Percentiles rank a stretch among this genome's conserved stretches.
Evolutionary conservation across 2,888 invertebrate species (phyloP).

Genomic region (Leuctra nigra): DNA sequence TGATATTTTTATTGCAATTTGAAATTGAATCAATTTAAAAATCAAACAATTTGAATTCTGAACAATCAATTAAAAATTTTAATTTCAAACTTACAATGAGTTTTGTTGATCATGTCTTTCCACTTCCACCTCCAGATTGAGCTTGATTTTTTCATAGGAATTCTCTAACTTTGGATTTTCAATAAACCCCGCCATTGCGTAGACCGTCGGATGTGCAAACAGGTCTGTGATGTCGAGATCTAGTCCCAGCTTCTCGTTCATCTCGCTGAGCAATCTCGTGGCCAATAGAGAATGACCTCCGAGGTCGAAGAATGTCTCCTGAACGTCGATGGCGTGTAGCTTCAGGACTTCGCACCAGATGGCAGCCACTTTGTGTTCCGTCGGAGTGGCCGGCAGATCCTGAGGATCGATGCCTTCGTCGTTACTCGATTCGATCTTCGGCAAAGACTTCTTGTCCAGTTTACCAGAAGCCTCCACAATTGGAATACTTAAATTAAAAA

Average conservation of each 20-base stretch:
- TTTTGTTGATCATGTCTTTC: slow-evolving; percentile 24
- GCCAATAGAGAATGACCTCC: slow-evolving; percentile 34
- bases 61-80: too few species aligned
- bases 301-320: slow-evolving; percentile 34
- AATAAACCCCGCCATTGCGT: slow-evolving; percentile 28
- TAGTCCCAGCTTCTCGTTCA: slow-evolving; percentile 30
- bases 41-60: too few species aligned
- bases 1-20: too few species aligned
- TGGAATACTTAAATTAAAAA: slow-evolving; percentile 29
- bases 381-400: slow-evolving; percentile 27
- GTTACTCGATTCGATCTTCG: slow-evolving; percentile 24
- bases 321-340: slow-evolving; percentile 29
- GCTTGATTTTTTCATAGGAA: not conserved
- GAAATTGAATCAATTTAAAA: too few species aligned
- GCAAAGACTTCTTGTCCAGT: slow-evolving; percentile 31
- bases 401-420: slow-evolving; percentile 27
- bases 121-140: slow-evolving; percentile 25
- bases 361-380: slow-evolving; percentile 29
- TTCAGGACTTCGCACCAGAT: slow-evolving; percentile 31
- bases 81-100: slow-evolving; percentile 18
- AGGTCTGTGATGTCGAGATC: slow-evolving; percentile 28
- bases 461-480: slow-evolving; percentile 32
- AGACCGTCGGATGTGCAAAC: slow-evolving; percentile 31
- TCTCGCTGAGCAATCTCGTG: slow-evolving; percentile 29
- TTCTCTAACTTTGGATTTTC: slow-evolving; percentile 19